Base-by-base conservation (phyloP, 2,797 vertebrate species). In the Lacerta viridis region DNA sequence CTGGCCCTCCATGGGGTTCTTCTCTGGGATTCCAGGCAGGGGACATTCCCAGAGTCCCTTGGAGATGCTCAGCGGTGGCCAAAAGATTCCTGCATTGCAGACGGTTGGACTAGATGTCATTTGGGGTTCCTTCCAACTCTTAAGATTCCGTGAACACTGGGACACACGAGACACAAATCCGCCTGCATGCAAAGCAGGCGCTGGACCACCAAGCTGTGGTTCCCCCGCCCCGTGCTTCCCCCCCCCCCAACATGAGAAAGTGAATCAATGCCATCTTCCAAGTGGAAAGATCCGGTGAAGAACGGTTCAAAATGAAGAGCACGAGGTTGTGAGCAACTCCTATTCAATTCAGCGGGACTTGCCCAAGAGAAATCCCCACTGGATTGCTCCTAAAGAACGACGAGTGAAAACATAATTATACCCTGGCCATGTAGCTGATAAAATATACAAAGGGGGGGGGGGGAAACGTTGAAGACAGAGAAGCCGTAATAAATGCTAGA, bases 381-480 rank as follows among this genome's bases (percentile, higher is more conserved):
- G 23, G 4, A 43, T 76, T 29, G 61, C 1, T 15, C 59, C 27
- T 3, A 17, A 25, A n/a, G 15, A 46, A 69, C 8, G 39, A 43
- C 5, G 20, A 68, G 39, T 9, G 29, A 41, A 81, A 81, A 18
- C 7, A 29, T 13, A 41, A 29, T 77, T 43, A 18, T 15, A 36
- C 29, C n/a, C n/a, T 72, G 69, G 69, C 69, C 33, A 15, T 72
- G 69, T 72, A 72, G 3, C n/a, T 17, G n/a, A 69, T 4, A 3
- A 69, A 69, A 4, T 72, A 46, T 74, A 66, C 88, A 93, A 71
- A 86, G 29, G 27, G 46, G 66, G 39, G 39, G 39, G n/a, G n/a
- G 33, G 23, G 5, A 76, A 84, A 94, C 87, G 85, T 88, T 61
- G 88, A 27, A 25, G 2, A 78, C 81, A 81, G 25, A 85, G 0